A percentile compares a stretch with the other conserved stretches of the same genome.
phyloP scores from a whole-genome alignment of 2,888 invertebrate species.

The Caenorhabditis angaria region DNA sequence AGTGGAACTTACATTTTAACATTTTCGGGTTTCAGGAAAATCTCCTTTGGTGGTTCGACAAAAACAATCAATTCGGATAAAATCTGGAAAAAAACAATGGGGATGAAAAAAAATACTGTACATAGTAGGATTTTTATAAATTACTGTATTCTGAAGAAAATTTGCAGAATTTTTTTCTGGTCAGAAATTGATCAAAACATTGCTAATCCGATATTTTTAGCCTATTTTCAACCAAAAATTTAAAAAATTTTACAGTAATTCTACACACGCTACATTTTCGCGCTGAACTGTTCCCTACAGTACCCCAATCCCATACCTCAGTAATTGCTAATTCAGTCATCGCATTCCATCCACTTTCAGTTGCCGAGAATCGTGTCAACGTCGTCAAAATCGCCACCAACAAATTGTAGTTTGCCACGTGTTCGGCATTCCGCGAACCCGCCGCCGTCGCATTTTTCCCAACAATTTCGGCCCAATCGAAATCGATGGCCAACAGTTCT shows the following conservation, averaged over 20 bases:
- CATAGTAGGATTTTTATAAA: too few species aligned
- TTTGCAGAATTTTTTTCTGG: too few species aligned
- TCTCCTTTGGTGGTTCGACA: conserved; percentile 46
- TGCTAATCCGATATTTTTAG: too few species aligned
- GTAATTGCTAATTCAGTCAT: conserved; percentile 44
- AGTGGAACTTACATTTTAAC: conserved; percentile 41
- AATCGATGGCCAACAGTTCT: conserved; percentile 33
- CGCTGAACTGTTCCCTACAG: too few species aligned
- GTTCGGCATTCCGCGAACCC: conserved; percentile 5
- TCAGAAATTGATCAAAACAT: too few species aligned
- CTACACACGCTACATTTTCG: too few species aligned
- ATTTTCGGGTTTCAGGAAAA: conserved; percentile 52
- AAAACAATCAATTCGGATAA: conserved; percentile 41
- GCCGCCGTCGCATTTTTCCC: conserved; percentile 14
- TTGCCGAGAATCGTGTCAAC: conserved; percentile 39
- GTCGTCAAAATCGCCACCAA: conserved; percentile 37
- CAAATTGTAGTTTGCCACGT: conserved; percentile 27
- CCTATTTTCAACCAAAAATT: too few species aligned
- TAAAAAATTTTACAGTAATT: too few species aligned
- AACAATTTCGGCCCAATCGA: too few species aligned
- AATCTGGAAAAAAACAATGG: conserved; percentile 25
- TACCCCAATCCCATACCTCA: too few species aligned
- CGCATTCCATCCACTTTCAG: conserved; percentile 52
- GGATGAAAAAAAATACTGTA: too few species aligned
- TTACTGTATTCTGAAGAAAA: too few species aligned